phyloP scores from a whole-genome alignment of 2,888 invertebrate species.

The Ceriagrion tenellum region DNA sequence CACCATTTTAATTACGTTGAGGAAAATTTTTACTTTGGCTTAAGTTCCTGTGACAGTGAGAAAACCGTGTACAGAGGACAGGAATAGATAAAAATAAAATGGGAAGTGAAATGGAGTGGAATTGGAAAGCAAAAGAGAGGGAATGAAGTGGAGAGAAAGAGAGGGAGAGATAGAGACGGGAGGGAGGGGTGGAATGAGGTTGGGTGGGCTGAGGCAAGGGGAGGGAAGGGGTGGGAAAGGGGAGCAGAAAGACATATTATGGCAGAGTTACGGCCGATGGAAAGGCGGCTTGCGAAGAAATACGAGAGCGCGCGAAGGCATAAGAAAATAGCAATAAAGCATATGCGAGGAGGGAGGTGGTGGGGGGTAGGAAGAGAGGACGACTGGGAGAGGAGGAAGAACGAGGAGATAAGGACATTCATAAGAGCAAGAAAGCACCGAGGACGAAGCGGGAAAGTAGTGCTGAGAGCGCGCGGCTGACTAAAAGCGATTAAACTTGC shows the following conservation, averaged over 20 bases:
- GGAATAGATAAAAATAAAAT: neutral
- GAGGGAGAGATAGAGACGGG: neutral
- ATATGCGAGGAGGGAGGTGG: neutral
- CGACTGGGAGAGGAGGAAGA: neutral
- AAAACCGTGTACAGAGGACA: neutral
- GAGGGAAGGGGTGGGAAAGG: neutral
- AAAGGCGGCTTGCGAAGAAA: neutral
- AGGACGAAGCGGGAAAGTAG: neutral
- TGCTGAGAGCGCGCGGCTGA: neutral
- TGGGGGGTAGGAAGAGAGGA: neutral
- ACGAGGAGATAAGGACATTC: neutral
- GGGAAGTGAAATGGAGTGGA: neutral
- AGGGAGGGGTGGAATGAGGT: neutral
- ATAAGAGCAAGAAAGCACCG: neutral
- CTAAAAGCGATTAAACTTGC: conserved; percentile 19
- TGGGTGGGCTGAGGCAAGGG: too few species aligned
- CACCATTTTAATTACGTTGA: too few species aligned
- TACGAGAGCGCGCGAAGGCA: neutral
- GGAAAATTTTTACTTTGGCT: neutral
- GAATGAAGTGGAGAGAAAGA: neutral
- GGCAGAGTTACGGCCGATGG: neutral
- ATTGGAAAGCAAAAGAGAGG: neutral
- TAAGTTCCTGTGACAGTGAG: neutral
- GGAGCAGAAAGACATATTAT: neutral
- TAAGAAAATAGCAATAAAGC: neutral